Conservation (phyloP, 2,797 vertebrate species). For the Falco cherrug region DNA sequence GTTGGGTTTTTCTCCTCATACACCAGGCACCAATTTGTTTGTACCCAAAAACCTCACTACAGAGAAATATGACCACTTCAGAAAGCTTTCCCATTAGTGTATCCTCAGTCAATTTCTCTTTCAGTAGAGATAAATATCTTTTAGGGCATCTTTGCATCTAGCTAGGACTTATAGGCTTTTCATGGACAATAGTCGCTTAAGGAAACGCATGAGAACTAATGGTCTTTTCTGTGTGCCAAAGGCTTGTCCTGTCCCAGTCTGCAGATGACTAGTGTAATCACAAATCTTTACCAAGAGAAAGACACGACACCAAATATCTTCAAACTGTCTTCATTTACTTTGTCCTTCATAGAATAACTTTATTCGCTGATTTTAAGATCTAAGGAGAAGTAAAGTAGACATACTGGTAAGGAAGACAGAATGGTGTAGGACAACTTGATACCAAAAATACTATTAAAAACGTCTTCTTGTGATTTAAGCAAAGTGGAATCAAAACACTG, state of each 20-base stretch:
- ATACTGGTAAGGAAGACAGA: background rate
- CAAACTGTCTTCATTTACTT: background rate
- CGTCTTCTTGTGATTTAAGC: background rate
- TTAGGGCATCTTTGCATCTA: background rate
- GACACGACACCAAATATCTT: background rate
- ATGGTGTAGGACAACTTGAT: background rate
- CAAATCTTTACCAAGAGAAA: background rate
- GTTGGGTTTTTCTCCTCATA: accelerated
- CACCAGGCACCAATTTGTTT: background rate
- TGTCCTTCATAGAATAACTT: background rate
- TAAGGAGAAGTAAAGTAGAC: background rate
- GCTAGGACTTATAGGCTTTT: background rate
- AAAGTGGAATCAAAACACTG: background rate
- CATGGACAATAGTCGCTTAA: background rate
- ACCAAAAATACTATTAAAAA: background rate
- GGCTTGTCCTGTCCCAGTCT: background rate
- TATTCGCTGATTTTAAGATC: background rate
- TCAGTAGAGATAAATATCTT: background rate
- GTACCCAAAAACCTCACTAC: background rate
- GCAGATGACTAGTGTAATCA: background rate
- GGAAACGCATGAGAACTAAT: background rate
- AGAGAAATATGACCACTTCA: background rate
- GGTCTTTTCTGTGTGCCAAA: background rate
- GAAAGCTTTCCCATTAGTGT: background rate
- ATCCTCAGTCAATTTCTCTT: background rate